These are phyloP conservation scores for Gouania willdenowi DNA, from an alignment of 2,797 vertebrate species.

Conservation along the genomic window DNA sequence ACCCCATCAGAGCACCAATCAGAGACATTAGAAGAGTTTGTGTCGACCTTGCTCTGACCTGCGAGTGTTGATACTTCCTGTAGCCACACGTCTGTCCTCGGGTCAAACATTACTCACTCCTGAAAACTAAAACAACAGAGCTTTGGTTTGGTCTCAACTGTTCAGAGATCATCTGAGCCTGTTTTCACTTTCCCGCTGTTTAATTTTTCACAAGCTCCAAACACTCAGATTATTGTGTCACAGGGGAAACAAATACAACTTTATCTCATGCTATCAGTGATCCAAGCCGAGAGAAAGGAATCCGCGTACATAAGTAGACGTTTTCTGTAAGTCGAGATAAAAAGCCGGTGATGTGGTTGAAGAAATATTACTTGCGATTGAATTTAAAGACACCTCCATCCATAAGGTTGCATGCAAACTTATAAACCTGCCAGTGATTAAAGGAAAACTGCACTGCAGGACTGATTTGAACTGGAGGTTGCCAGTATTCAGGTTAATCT, in stretches of 20 bases:
- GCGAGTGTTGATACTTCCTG: conserved; percentile 40
- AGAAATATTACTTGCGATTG: too few relatives aligned
- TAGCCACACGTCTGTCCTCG: conserved; percentile 37
- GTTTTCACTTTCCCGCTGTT: conserved; percentile 11
- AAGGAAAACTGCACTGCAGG: background rate
- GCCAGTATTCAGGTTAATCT: background rate
- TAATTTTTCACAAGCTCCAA: conserved; percentile 4
- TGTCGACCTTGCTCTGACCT: conserved; percentile 38
- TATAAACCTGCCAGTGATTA: background rate
- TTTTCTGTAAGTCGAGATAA: too few relatives aligned
- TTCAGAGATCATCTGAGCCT: conserved; percentile 11
- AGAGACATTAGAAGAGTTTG: conserved; percentile 27
- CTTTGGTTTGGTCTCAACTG: conserved; percentile 4
- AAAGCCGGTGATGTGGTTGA: too few relatives aligned
- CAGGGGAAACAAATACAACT: conserved; percentile 4
- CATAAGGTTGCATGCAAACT: background rate
- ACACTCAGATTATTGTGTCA: conserved; percentile 3
- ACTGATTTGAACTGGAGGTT: background rate
- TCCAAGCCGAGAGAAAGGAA: too few relatives aligned
- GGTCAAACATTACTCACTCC: conserved; percentile 36
- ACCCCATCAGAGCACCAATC: conserved; percentile 19
- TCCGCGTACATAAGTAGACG: too few relatives aligned
- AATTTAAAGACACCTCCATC: too few relatives aligned
- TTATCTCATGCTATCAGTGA: too few relatives aligned
- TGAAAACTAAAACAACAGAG: conserved; percentile 1